Conservation (phyloP, 2,113 vertebrate genomes). For the Sylvietta virens region DNA sequence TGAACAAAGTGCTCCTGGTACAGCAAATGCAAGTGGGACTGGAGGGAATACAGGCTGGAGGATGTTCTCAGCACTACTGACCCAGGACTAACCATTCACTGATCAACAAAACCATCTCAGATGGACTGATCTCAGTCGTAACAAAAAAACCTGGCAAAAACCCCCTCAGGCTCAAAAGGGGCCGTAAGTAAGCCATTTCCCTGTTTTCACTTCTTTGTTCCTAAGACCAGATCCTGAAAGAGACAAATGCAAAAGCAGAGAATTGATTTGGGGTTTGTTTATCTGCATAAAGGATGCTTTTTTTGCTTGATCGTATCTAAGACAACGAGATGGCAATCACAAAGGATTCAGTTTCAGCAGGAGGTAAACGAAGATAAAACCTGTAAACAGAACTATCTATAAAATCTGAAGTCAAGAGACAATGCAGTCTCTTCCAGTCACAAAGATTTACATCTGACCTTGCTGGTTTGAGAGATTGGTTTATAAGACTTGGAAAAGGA, state of each 20-base stretch:
- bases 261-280: neutral
- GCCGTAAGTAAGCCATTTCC: neutral
- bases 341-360: neutral
- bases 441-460: neutral
- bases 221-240: neutral
- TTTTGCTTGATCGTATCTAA: neutral
- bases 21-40: neutral
- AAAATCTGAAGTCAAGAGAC: neutral
- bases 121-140: neutral
- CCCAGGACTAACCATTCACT: neutral
- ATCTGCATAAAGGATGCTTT: neutral
- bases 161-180: neutral
- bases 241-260: neutral
- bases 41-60: fast-evolving
- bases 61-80: neutral
- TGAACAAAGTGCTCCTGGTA: neutral
- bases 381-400: neutral
- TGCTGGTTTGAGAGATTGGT: neutral
- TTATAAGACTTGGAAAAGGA: neutral
- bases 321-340: neutral
- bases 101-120: neutral
- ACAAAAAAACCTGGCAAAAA: fast-evolving
- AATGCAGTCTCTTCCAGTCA: neutral
- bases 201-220: neutral
- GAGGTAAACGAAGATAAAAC: neutral